A percentile compares a stretch with the other conserved stretches of the same genome.
These are phyloP conservation scores for Conus betulinus DNA, from an alignment of 1,140 invertebrate species.

Conservation along the genomic window DNA sequence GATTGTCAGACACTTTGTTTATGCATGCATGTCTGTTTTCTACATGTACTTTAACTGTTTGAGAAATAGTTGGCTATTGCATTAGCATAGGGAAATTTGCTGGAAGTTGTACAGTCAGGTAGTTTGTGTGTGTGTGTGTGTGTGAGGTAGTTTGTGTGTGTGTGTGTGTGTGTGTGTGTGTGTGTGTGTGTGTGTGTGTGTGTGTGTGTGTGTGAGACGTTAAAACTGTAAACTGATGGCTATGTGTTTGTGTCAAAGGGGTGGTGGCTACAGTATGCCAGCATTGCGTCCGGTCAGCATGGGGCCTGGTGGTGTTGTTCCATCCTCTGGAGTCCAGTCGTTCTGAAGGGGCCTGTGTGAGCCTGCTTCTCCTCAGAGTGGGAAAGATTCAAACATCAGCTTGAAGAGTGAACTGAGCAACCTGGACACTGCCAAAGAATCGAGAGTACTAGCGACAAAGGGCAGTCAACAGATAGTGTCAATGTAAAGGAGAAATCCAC, in stretches of 20 bases:
- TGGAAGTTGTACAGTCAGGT: too few relatives aligned
- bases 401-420: slow-evolving; percentile 78
- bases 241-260: neutral
- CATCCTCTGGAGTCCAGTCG: slow-evolving; percentile 46
- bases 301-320: slow-evolving; percentile 86
- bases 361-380: slow-evolving; percentile 69
- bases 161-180: too few relatives aligned
- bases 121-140: too few relatives aligned
- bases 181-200: too few relatives aligned
- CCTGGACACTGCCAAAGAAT: slow-evolving; percentile 55
- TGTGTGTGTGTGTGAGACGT: too few relatives aligned
- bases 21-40: too few relatives aligned
- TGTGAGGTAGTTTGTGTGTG: too few relatives aligned
- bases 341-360: slow-evolving; percentile 66
- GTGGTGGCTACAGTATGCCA: slow-evolving; percentile 65
- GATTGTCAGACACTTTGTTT: too few relatives aligned
- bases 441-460: slow-evolving; percentile 77
- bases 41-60: too few relatives aligned
- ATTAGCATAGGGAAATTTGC: too few relatives aligned
- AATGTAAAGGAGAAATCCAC: slow-evolving; percentile 74
- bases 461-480: slow-evolving; percentile 78
- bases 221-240: too few relatives aligned
- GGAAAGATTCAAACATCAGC: slow-evolving; percentile 77
- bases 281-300: slow-evolving; percentile 64
- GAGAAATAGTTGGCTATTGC: too few relatives aligned